Evolutionary conservation across 2,888 invertebrate genomes (phyloP), one percentile per base, ranked within the genome.

Genomic region (Cotesia congregata): DNA sequence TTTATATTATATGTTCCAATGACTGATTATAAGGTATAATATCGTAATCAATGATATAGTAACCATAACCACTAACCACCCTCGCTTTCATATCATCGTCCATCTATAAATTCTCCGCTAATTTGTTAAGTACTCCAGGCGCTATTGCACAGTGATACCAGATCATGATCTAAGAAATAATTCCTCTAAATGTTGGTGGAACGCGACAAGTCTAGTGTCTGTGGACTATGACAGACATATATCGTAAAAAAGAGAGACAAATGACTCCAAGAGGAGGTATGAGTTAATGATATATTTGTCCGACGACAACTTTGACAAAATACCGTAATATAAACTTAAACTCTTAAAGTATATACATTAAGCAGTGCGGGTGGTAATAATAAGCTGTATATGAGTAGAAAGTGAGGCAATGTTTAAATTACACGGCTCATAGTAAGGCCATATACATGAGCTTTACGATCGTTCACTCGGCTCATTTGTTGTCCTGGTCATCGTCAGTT

Each of bases 391-490:
- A 75, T 74, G 77, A 77, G 76, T 78, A 80, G 80, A 79, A 85
- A 85, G 82, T 83, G 83, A 86, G 82, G 82, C 85, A 86, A 86
- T 85, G 86, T 86, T 86, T 86, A 86, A 86, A 86, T 86, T 86
- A 86, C 85, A 85, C 85, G 85, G 83, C 81, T 81, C 81, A 80
- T 76, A 79, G 81, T 79, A 81, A 85, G 81, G 70, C 80, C 12
- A 50, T 50, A 50, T 50, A 50, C 12, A 50, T 50, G 81, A 84
- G 83, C 82, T 86, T 86, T 86, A 86, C 83, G 86, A 86, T 83
- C 60, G 15, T 70, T 59, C 59, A 67, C 61, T 74, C 50, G 2
- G 12, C 50, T 50, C 50, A 50, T 50, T 50, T 50, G 50, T 50
- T 12, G 50, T 6, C 50, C 7, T 50, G 50, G 50, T 50, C 50